These are phyloP conservation scores for Trichoplusia ni DNA, from an alignment of 1,140 invertebrate species.

Conservation along the genomic window DNA sequence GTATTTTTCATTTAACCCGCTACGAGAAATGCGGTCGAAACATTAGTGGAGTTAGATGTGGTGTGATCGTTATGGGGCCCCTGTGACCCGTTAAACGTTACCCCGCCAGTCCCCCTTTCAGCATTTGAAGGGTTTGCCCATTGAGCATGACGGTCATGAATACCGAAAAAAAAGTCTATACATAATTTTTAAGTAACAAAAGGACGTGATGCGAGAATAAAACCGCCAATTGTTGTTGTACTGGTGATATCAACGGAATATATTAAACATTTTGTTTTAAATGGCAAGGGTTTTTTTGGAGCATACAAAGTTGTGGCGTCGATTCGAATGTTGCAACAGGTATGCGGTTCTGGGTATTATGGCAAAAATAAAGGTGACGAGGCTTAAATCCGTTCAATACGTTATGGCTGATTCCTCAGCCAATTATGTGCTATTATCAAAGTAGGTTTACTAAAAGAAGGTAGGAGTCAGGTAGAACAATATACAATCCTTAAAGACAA, in stretches of 20 bases:
- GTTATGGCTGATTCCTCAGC: too few relatives aligned
- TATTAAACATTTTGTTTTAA: background rate
- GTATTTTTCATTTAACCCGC: constrained; percentile 31
- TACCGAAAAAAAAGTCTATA: constrained; percentile 26
- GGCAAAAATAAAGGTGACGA: too few relatives aligned
- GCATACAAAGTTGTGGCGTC: too few relatives aligned
- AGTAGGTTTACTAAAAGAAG: too few relatives aligned
- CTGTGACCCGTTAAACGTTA: constrained; percentile 23
- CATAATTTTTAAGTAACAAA: constrained; percentile 23
- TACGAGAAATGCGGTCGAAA: constrained; percentile 7
- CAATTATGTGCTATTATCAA: too few relatives aligned
- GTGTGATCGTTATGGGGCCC: constrained; percentile 21
- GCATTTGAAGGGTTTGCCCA: constrained; percentile 24
- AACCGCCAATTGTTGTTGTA: background rate
- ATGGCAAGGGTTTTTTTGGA: background rate
- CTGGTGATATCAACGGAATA: background rate
- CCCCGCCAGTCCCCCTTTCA: constrained; percentile 12
- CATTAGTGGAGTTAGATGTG: constrained; percentile 27
- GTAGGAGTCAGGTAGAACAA: too few relatives aligned
- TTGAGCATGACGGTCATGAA: constrained; percentile 22
- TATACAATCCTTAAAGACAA: too few relatives aligned
- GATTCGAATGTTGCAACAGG: too few relatives aligned
- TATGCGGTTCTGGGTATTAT: too few relatives aligned
- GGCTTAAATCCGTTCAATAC: too few relatives aligned
- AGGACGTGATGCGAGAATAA: constrained; percentile 7